Conservation (phyloP, 2,797 vertebrate species). For the Galaxias olidus region DNA sequence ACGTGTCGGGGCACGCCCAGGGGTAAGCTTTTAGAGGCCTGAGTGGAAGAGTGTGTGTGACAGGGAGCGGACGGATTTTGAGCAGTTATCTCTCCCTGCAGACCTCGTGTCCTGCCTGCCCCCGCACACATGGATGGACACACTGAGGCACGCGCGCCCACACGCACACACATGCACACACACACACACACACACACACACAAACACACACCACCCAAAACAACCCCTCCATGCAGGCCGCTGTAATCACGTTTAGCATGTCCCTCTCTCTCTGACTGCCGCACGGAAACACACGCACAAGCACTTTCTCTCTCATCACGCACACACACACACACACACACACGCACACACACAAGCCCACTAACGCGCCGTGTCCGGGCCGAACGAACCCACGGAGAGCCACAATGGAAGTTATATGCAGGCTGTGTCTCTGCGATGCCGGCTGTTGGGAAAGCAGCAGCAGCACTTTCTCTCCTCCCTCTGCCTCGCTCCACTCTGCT, state of each 20-base stretch:
- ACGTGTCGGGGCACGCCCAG: conserved; percentile 55
- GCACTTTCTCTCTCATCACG: background rate
- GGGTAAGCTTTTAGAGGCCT: conserved; percentile 70
- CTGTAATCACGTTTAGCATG: conserved; percentile 65
- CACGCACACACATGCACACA: conserved; percentile 13
- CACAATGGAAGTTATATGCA: conserved; percentile 42
- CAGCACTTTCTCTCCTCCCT: background rate
- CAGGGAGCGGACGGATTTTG: conserved; percentile 73
- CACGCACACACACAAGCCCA: conserved; percentile 20
- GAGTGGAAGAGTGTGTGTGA: conserved; percentile 69
- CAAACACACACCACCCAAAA: conserved; percentile 21
- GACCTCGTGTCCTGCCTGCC: conserved; percentile 66
- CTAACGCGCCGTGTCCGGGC: background rate
- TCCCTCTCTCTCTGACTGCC: conserved; percentile 20
- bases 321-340: conserved; percentile 6
- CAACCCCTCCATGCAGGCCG: conserved; percentile 24
- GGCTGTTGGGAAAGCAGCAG: too few relatives aligned
- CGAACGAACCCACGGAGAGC: conserved; percentile 44
- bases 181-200: conserved; percentile 12
- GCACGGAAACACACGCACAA: background rate
- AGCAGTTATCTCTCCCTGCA: conserved; percentile 72
- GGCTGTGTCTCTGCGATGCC: conserved; percentile 1
- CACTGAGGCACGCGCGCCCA: conserved; percentile 36
- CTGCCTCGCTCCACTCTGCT: background rate
- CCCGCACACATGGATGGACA: background rate